A percentile compares a stretch with the other conserved stretches of the same genome.
These are phyloP conservation scores for Didymodactylos carnosus DNA, from an alignment of 2,888 invertebrate species.

Conservation along the genomic window DNA sequence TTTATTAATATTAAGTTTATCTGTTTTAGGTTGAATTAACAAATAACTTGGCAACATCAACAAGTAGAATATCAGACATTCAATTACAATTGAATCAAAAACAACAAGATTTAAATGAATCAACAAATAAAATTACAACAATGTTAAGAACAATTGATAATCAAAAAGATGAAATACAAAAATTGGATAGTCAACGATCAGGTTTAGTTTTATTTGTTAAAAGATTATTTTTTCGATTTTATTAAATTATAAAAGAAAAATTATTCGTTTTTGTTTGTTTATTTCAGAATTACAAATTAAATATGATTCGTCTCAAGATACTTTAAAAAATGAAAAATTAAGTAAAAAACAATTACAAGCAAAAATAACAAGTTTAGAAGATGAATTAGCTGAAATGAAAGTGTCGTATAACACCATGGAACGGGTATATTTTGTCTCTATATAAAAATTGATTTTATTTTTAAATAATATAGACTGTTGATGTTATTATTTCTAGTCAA, in stretches of 20 bases:
- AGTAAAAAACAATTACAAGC: constrained; percentile 21
- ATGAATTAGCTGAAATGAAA: constrained; percentile 24
- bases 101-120: not conserved
- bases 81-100: not conserved
- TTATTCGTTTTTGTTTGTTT: too few relatives aligned
- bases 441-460: not conserved
- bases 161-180: not conserved
- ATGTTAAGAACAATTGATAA: not conserved
- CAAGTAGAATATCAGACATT: not conserved
- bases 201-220: too few relatives aligned
- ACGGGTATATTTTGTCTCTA: constrained; percentile 19
- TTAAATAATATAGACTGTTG: not conserved
- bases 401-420: constrained; percentile 21
- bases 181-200: not conserved
- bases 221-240: too few relatives aligned
- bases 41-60: not conserved
- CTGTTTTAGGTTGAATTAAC: not conserved
- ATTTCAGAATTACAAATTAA: not conserved
- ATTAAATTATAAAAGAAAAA: too few relatives aligned
- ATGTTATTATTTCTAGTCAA: not conserved
- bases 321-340: constrained; percentile 23
- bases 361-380: constrained; percentile 20
- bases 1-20: too few relatives aligned
- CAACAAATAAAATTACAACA: not conserved
- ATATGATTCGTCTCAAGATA: not conserved